These are phyloP conservation scores for Umimayanthus kanabou DNA, from an alignment of 92 coral and sea anemone species.

Conservation along the genomic window DNA sequence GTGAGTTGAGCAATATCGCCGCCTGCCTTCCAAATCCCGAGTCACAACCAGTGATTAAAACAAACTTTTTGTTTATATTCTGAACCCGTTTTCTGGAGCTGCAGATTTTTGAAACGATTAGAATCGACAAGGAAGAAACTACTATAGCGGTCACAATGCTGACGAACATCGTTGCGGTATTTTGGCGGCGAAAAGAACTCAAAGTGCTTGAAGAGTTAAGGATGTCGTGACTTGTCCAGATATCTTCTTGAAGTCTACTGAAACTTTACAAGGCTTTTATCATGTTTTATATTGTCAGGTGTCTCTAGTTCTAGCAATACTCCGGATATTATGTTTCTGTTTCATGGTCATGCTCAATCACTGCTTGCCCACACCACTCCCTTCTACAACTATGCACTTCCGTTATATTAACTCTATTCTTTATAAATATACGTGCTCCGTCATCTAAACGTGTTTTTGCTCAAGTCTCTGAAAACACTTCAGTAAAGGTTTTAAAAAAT, in stretches of 20 bases:
- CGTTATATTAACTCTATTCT: neutral
- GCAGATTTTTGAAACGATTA: neutral
- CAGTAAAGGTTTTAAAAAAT: no score
- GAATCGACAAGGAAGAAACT: neutral
- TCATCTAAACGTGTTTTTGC: neutral
- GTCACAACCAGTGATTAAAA: conserved; percentile 61
- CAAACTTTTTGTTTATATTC: conserved; percentile 32
- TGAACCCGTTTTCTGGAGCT: neutral
- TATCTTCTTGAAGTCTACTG: neutral
- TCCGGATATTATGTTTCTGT: neutral
- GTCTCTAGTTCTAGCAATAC: neutral
- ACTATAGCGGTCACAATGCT: neutral
- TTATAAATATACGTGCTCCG: neutral
- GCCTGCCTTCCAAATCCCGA: conserved; percentile 55
- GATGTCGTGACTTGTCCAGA: neutral
- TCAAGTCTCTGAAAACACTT: neutral
- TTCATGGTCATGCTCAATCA: neutral
- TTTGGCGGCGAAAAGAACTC: neutral
- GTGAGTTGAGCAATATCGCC: conserved; percentile 47
- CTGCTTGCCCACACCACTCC: neutral
- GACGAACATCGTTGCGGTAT: conserved; percentile 1
- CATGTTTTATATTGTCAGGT: neutral
- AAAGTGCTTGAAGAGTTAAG: neutral
- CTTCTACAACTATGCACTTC: no score
- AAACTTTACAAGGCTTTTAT: neutral